A percentile compares a stretch with the other conserved stretches of the same genome.
phyloP scores from a whole-genome alignment of 1,140 invertebrate species.

The Drosophila rhopaloa region DNA sequence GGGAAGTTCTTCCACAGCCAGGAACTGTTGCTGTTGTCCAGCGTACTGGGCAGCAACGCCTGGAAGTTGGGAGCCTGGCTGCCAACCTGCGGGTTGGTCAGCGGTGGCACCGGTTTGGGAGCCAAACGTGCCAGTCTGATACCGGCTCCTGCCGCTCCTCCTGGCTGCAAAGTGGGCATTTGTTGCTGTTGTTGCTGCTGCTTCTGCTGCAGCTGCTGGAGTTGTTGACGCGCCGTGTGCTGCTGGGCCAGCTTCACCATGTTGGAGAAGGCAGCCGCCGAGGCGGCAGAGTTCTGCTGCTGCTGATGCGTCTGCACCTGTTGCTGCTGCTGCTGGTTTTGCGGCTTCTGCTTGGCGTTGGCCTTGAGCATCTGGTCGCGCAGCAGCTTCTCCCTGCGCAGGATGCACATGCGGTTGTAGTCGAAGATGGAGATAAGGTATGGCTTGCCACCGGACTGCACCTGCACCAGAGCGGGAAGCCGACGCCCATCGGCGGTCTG shows the following conservation, averaged over 20 bases:
- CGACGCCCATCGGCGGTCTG: conserved; percentile 86
- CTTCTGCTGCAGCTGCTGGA: conserved; percentile 45
- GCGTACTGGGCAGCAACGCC: conserved; percentile 13
- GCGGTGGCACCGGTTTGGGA: conserved; percentile 57
- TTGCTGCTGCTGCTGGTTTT: conserved; percentile 36
- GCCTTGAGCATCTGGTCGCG: conserved; percentile 86
- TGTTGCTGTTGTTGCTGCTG: conserved; percentile 39
- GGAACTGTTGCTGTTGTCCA: conserved; percentile 63
- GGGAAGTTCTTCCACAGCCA: conserved; percentile 83
- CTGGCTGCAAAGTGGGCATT: conserved; percentile 44
- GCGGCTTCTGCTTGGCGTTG: conserved; percentile 62
- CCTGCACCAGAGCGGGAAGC: conserved; percentile 86
- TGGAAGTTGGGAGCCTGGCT: conserved; percentile 21
- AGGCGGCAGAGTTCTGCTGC: conserved; percentile 18
- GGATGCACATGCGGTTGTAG: conserved; percentile 89
- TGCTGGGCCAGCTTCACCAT: conserved; percentile 46
- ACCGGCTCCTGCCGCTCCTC: conserved; percentile 15
- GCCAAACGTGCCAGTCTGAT: conserved; percentile 51
- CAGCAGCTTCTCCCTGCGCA: conserved; percentile 87
- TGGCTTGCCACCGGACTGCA: conserved; percentile 88
- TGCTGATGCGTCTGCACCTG: conserved; percentile 39
- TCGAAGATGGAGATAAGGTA: conserved; percentile 89
- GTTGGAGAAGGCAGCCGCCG: conserved; percentile 18
- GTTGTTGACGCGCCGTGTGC: conserved; percentile 42
- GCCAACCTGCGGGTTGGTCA: conserved; percentile 53